Percentiles rank a stretch among this genome's conserved stretches.
Evolutionary conservation across 2,113 vertebrate genomes (phyloP).

Genomic region (Terrapene triunguis): DNA sequence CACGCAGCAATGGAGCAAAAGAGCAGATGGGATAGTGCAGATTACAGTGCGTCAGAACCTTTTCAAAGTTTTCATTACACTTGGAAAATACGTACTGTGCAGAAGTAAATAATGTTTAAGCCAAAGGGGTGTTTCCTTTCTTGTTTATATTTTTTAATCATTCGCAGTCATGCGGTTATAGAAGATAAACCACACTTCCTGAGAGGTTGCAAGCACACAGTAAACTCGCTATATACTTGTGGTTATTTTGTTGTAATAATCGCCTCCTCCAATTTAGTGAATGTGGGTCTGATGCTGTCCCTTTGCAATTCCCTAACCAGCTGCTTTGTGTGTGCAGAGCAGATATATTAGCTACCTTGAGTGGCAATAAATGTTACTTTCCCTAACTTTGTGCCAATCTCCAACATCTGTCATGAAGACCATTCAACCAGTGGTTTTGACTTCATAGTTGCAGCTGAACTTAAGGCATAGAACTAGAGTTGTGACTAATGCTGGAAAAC

Average conservation of each 20-base stretch:
- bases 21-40: background rate
- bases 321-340: background rate
- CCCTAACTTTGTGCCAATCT: background rate
- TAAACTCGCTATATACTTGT: background rate
- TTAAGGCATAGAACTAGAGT: background rate
- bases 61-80: background rate
- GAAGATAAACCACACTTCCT: background rate
- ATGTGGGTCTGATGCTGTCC: background rate
- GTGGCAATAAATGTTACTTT: background rate
- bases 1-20: accelerated
- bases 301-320: background rate
- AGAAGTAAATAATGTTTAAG: background rate
- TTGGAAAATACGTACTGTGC: background rate
- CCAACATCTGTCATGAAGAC: background rate
- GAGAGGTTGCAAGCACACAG: background rate
- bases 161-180: background rate
- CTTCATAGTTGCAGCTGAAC: background rate
- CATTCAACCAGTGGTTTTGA: background rate
- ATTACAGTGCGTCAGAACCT: background rate
- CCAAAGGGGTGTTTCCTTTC: background rate
- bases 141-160: background rate
- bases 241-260: background rate
- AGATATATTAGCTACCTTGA: accelerated
- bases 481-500: accelerated
- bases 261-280: background rate